phyloP scores from a whole-genome alignment of 53 echinoderm and acorn worm species.

The Stichopus horrens region DNA sequence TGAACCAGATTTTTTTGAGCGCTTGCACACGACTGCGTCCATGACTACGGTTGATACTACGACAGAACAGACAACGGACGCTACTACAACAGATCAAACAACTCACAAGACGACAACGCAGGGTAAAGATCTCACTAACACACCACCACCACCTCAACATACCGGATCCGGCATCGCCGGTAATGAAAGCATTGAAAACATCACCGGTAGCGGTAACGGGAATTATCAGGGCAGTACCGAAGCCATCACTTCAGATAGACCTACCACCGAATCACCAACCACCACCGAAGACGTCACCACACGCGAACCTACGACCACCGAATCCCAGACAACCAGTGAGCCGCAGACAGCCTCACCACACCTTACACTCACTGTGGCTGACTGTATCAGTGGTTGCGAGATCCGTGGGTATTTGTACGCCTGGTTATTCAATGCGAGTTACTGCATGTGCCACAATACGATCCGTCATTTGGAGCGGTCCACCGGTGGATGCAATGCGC shows the following conservation, averaged over 20 bases:
- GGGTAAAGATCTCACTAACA: slow-evolving; percentile 1
- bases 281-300: neutral
- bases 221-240: neutral
- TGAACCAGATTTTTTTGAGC: neutral
- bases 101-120: slow-evolving; percentile 5
- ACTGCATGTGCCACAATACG: slow-evolving; percentile 66
- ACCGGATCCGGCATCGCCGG: neutral
- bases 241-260: neutral
- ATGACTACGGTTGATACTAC: slow-evolving; percentile 24
- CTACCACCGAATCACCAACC: slow-evolving; percentile 20
- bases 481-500: slow-evolving; percentile 49
- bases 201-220: neutral
- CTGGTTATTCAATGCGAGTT: slow-evolving; percentile 56
- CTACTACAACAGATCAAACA: neutral
- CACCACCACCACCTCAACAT: neutral
- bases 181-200: neutral
- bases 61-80: slow-evolving; percentile 5
- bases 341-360: slow-evolving; percentile 57
- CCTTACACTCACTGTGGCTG: slow-evolving; percentile 59
- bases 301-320: slow-evolving; percentile 22
- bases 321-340: slow-evolving; percentile 23
- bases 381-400: slow-evolving; percentile 65
- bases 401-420: slow-evolving; percentile 52
- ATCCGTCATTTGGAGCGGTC: slow-evolving; percentile 45
- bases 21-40: neutral